Base-by-base conservation (phyloP, 2,888 invertebrate species). In the Nebria brevicollis region DNA sequence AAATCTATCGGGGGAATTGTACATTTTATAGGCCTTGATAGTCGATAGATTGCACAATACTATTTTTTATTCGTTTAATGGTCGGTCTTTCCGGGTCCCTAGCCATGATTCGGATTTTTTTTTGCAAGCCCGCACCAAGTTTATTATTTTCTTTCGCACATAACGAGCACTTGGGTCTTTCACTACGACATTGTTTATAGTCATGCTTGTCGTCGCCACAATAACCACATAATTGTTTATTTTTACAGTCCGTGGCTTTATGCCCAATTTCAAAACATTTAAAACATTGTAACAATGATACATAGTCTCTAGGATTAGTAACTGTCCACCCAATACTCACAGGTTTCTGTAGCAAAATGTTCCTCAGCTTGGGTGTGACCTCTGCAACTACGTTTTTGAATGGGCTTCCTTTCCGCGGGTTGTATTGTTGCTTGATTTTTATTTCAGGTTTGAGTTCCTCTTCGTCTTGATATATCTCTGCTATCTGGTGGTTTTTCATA, bases 201-300 rank as follows among this genome's bases (percentile, higher is more conserved):
- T 66, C 20, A 13, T 20, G 20, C 5, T 66, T 13, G n/a, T 66
- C 11, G 5, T 66, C 43, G 5, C n/a, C 66, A 66, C 66, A 66
- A 20, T 66, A 66, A 13, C 66, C 66, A 13, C 66, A 66, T 6
- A 66, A 7, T 66, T 66, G 66, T n/a, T 20, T 20, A 43, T 43
- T 20, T 20, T 66, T 66, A 13, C 66, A 66, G 13, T 66, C 66
- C 4, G 5, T 66, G 15, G 66, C n/a, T 13, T 66, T 66, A 20
- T 66, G 66, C 7, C 66, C 66, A 13, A 66, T 15, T n/a, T 66
- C 66, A 20, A 15, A 66, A 20, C 66, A 66, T 20, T 66, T 66
- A 7, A 15, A 66, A 20, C 66, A 66, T 20, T 66, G 66, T 66
- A 66, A 13, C 13, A 66, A n/a, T 6, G 66, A 66, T n/a, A 66